A percentile compares a stretch with the other conserved stretches of the same genome.
Evolutionary conservation across 2,113 vertebrate species (phyloP).

Genomic region (Arizona elegans): DNA sequence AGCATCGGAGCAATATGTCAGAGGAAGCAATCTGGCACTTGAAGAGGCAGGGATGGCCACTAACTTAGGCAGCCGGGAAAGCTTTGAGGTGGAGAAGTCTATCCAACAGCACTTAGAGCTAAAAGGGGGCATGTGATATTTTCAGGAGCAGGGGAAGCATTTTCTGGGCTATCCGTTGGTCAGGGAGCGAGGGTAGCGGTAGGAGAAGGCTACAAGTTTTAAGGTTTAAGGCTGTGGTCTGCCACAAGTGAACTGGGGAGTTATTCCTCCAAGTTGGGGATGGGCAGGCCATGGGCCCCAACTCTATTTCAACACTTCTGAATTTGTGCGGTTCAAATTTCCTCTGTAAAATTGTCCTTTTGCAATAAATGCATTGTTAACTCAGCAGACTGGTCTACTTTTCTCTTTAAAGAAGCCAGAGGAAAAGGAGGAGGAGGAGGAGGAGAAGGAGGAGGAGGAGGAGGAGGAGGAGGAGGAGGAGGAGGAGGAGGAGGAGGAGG

Average conservation of each 20-base stretch:
- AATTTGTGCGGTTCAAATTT: background rate
- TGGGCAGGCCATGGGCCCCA: background rate
- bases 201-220: background rate
- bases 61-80: background rate
- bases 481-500: no score
- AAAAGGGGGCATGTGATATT: background rate
- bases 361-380: background rate
- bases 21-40: background rate
- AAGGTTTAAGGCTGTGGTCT: background rate
- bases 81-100: background rate
- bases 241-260: background rate
- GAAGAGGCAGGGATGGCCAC: background rate
- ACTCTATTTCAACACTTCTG: background rate
- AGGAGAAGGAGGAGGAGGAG: background rate
- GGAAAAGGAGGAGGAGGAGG: rapidly evolving
- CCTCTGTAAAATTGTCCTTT: background rate
- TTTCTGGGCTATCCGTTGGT: background rate
- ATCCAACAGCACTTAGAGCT: background rate
- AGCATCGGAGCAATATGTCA: background rate
- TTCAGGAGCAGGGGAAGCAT: background rate
- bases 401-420: background rate
- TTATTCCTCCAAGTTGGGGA: background rate
- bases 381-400: background rate
- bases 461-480: no score
- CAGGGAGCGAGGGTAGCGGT: no score